Evolutionary conservation across 2,888 invertebrate species (phyloP).

Genomic region (Hemaris fuciformis): DNA sequence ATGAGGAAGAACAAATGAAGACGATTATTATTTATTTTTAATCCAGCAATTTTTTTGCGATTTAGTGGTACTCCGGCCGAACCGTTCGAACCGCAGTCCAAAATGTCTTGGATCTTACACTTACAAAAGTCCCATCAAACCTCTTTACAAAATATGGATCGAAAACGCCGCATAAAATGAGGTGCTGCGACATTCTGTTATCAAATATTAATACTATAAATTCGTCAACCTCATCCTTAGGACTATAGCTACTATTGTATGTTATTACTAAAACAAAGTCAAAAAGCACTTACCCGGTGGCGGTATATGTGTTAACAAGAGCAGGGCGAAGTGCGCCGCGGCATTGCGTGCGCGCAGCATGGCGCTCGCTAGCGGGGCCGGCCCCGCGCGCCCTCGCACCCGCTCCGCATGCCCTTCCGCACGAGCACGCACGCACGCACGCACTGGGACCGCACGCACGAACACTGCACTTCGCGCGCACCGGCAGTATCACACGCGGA

Average conservation of each 20-base stretch:
- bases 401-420: slow-evolving; percentile 38
- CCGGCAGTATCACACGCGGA: slow-evolving; percentile 30
- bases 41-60: too few species aligned
- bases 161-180: too few species aligned
- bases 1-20: too few species aligned
- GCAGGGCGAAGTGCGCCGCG: slow-evolving; percentile 58
- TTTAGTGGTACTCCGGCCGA: too few species aligned
- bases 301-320: slow-evolving; percentile 57
- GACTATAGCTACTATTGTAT: background rate
- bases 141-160: too few species aligned
- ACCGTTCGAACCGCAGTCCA: too few species aligned
- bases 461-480: slow-evolving; percentile 28
- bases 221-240: too few species aligned
- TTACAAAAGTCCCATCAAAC: too few species aligned
- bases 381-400: slow-evolving; percentile 39
- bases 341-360: slow-evolving; percentile 57
- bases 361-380: slow-evolving; percentile 58
- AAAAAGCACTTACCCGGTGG: slow-evolving; percentile 51
- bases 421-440: background rate
- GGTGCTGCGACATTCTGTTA: too few species aligned
- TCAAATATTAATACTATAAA: too few species aligned
- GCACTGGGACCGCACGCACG: slow-evolving; percentile 8
- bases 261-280: background rate
- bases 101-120: too few species aligned
- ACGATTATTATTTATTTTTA: too few species aligned